phyloP scores from a whole-genome alignment of 2,113 vertebrate species.

The Mobula hypostoma region DNA sequence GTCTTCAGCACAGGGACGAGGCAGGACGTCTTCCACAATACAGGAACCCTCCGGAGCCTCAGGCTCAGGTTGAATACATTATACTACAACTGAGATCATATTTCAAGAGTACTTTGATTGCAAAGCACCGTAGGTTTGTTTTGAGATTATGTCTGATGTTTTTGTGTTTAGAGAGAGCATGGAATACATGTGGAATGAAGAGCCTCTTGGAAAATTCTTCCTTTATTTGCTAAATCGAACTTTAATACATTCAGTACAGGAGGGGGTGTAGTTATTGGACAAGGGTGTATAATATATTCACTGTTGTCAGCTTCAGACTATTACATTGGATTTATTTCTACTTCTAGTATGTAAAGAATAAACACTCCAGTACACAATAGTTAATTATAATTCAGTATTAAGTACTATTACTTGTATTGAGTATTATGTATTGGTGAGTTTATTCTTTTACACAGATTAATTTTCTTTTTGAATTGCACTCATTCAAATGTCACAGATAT shows the following conservation, averaged over 20 bases:
- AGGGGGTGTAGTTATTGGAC: background rate
- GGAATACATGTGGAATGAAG: too few relatives aligned
- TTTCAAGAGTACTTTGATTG: background rate
- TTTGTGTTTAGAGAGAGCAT: too few relatives aligned
- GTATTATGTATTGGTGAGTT: too few relatives aligned
- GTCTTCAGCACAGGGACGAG: too few relatives aligned
- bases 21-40: too few relatives aligned
- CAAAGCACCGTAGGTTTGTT: background rate
- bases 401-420: too few relatives aligned
- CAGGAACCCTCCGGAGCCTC: too few relatives aligned
- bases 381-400: background rate
- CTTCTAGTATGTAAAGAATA: background rate
- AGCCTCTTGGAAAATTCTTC: background rate
- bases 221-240: background rate
- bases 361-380: background rate
- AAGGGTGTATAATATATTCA: background rate
- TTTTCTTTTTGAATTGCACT: background rate
- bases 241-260: background rate
- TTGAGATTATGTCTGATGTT: too few relatives aligned
- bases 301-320: background rate
- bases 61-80: too few relatives aligned
- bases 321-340: background rate
- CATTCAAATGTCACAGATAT: background rate
- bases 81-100: background rate
- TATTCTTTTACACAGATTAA: too few relatives aligned